A percentile compares a stretch with the other conserved stretches of the same genome.
These are phyloP conservation scores for Petrolisthes cinctipes DNA, from an alignment of 2,888 invertebrate species.

Conservation along the genomic window DNA sequence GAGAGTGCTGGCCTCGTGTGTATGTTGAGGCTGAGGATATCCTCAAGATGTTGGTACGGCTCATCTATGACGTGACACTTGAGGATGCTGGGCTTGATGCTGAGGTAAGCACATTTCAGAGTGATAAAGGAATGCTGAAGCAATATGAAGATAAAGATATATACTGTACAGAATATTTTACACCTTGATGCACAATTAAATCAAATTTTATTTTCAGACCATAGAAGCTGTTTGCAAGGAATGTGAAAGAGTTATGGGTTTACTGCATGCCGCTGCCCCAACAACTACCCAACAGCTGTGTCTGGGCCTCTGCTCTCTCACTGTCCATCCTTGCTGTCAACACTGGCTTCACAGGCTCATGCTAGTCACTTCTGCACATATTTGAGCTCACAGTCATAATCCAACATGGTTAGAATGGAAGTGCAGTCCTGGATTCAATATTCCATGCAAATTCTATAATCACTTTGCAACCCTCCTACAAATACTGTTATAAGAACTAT, in stretches of 20 bases:
- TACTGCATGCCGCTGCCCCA: not conserved
- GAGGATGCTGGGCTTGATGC: slow-evolving; percentile 22
- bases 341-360: not conserved
- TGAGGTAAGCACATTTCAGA: slow-evolving; percentile 24
- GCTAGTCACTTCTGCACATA: not conserved
- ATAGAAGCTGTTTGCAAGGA: not conserved
- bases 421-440: too few relatives aligned
- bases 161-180: too few relatives aligned
- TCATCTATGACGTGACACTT: slow-evolving; percentile 48
- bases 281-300: not conserved
- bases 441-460: too few relatives aligned
- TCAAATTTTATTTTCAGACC: not conserved
- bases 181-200: not conserved
- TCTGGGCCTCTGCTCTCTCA: not conserved
- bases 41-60: slow-evolving; percentile 44
- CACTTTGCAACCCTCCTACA: too few relatives aligned
- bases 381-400: not conserved
- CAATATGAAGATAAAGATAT: too few relatives aligned
- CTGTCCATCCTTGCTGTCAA: not conserved
- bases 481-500: too few relatives aligned
- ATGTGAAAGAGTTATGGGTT: not conserved
- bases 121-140: too few relatives aligned
- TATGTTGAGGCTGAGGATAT: slow-evolving; percentile 21
- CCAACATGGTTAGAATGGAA: too few relatives aligned
- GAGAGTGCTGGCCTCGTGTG: slow-evolving; percentile 51